phyloP scores from a whole-genome alignment of 2,888 invertebrate genomes.

The Sinelater perroti region DNA sequence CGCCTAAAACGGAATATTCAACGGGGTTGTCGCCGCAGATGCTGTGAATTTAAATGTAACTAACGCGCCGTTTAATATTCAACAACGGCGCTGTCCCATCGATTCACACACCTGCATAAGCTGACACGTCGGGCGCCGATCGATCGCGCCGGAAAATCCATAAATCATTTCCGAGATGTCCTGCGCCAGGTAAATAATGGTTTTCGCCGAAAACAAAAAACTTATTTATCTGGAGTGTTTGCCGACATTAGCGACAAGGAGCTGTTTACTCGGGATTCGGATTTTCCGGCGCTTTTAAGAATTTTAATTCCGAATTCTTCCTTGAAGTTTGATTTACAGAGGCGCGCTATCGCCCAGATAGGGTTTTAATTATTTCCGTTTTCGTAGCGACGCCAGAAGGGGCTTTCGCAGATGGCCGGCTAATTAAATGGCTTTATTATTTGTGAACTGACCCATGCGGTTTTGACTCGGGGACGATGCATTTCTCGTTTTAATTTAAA shows the following conservation, averaged over 20 bases:
- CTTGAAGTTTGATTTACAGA: constrained; percentile 31
- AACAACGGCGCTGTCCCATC: constrained; percentile 28
- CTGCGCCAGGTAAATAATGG: constrained; percentile 25
- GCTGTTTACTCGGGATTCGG: constrained; percentile 22
- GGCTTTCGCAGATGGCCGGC: constrained; percentile 9
- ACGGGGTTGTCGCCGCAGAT: constrained; percentile 57
- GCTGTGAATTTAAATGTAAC: constrained; percentile 46
- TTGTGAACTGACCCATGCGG: no score
- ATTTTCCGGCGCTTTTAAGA: constrained; percentile 33
- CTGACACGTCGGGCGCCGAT: constrained; percentile 11
- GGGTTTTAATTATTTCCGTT: constrained; percentile 32
- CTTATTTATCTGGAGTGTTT: constrained; percentile 24
- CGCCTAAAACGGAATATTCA: constrained; percentile 56
- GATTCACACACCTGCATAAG: constrained; percentile 35
- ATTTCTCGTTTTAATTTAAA: no score
- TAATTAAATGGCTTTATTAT: constrained; percentile 20
- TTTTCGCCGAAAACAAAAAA: constrained; percentile 20
- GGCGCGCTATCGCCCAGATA: constrained; percentile 21
- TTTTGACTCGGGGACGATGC: neutral
- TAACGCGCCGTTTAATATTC: constrained; percentile 38
- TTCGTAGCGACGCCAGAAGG: constrained; percentile 12
- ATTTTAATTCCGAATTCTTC: constrained; percentile 37
- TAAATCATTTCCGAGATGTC: constrained; percentile 19
- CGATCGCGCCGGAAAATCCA: constrained; percentile 3
- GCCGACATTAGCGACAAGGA: constrained; percentile 25